A percentile compares a stretch with the other conserved stretches of the same genome.
These are phyloP conservation scores for Dryocosmus kuriphilus DNA, from an alignment of 2,888 invertebrate species.

Conservation along the genomic window DNA sequence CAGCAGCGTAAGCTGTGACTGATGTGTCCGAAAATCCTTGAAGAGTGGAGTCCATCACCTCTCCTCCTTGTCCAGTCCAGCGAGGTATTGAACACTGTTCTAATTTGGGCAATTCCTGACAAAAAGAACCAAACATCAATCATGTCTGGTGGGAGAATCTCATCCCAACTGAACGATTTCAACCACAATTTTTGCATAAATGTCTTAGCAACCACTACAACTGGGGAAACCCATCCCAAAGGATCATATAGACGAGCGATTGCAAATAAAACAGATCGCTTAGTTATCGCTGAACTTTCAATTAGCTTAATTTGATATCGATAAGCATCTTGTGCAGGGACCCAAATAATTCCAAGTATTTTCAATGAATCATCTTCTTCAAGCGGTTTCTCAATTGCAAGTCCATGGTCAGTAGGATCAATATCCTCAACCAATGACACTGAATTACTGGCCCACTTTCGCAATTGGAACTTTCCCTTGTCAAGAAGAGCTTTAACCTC, in stretches of 20 bases:
- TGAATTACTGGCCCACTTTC: conserved; percentile 41
- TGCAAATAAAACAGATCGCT: conserved; percentile 38
- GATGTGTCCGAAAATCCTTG: conserved; percentile 43
- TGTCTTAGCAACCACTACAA: conserved; percentile 29
- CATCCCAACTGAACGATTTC: conserved; percentile 44
- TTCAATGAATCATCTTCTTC: not conserved
- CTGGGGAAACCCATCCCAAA: no score
- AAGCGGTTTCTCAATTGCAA: conserved; percentile 19
- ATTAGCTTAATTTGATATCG: not conserved
- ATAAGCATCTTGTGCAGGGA: conserved; percentile 32
- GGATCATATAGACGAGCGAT: conserved; percentile 47
- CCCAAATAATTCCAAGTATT: conserved; percentile 36
- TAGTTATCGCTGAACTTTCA: not conserved
- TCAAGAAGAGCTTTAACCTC: not conserved
- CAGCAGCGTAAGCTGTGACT: not conserved
- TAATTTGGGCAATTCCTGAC: conserved; percentile 19
- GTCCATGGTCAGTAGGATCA: conserved; percentile 33
- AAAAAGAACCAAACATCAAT: conserved; percentile 26
- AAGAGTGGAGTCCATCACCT: not conserved
- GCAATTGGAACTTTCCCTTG: not conserved
- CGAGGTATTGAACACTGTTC: conserved; percentile 37
- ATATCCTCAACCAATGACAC: conserved; percentile 8
- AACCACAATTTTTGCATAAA: conserved; percentile 43
- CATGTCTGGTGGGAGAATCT: conserved; percentile 35
- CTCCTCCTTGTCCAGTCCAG: conserved; percentile 36